phyloP scores from a whole-genome alignment of 2,113 vertebrate species.

The Ophthalmotilapia sp. region DNA sequence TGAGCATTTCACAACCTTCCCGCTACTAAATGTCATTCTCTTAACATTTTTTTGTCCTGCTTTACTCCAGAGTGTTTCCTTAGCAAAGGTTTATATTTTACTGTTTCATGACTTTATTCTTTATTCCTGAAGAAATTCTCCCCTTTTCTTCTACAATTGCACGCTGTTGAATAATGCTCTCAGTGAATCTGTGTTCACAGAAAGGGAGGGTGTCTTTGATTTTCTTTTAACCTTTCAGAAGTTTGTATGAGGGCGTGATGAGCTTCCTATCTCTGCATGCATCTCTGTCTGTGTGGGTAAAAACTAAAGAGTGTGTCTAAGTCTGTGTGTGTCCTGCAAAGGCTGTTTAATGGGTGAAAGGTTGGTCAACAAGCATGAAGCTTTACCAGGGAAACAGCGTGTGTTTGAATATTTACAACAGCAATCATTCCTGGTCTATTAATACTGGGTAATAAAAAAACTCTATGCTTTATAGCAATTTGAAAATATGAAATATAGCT shows the following conservation, averaged over 20 bases:
- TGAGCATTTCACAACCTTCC: conserved; percentile 36
- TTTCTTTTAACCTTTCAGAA: background rate
- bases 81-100: conserved; percentile 19
- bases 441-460: background rate
- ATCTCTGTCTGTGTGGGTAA: background rate
- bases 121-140: background rate
- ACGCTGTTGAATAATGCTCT: conserved; percentile 17
- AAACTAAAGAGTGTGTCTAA: background rate
- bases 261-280: background rate
- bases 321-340: background rate
- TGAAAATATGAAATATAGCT: background rate
- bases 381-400: background rate
- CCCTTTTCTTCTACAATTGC: conserved; percentile 1
- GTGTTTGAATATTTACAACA: background rate
- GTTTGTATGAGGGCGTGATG: background rate
- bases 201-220: background rate
- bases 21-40: conserved; percentile 57
- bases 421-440: background rate
- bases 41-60: conserved; percentile 40
- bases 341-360: conserved; percentile 1
- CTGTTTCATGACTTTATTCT: background rate
- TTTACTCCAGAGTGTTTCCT: conserved; percentile 3
- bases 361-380: background rate
- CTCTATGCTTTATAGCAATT: background rate
- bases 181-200: background rate